Evolutionary conservation across 2,113 vertebrate genomes (phyloP).

Genomic region (Entomyzon cyanotis): DNA sequence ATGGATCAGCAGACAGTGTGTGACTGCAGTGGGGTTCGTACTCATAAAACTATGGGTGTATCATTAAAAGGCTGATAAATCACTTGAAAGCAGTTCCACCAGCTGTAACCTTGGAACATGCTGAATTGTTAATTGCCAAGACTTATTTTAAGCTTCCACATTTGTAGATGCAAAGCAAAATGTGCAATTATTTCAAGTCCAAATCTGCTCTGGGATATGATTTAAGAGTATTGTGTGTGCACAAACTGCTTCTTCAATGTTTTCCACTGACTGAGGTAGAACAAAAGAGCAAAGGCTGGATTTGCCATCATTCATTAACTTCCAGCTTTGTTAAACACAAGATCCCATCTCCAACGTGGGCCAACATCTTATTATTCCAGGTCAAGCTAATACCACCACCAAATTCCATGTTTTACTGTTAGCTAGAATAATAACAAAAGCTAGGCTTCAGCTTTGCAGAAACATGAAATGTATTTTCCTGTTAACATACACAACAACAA

Average conservation of each 20-base stretch:
- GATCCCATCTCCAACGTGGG: neutral
- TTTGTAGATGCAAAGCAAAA: neutral
- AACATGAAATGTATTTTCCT: neutral
- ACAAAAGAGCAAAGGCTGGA: neutral
- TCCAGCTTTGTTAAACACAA: neutral
- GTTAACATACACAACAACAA: neutral
- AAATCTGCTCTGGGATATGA: neutral
- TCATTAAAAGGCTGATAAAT: conserved; percentile 7
- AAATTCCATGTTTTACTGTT: neutral
- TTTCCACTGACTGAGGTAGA: neutral
- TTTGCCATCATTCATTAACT: neutral
- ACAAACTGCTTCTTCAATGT: neutral
- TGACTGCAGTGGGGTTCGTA: neutral
- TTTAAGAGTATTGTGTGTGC: neutral
- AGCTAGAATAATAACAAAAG: neutral
- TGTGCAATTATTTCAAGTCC: neutral
- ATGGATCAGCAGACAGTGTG: neutral
- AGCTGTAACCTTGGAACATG: conserved; percentile 9
- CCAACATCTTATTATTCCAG: neutral
- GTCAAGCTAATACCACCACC: neutral
- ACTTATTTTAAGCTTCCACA: neutral
- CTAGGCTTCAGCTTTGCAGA: neutral
- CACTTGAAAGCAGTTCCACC: neutral
- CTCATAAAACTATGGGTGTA: neutral
- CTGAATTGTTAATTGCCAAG: neutral